Evolutionary conservation across 2,888 invertebrate species (phyloP).

Genomic region (Zhengitettix transpicula): DNA sequence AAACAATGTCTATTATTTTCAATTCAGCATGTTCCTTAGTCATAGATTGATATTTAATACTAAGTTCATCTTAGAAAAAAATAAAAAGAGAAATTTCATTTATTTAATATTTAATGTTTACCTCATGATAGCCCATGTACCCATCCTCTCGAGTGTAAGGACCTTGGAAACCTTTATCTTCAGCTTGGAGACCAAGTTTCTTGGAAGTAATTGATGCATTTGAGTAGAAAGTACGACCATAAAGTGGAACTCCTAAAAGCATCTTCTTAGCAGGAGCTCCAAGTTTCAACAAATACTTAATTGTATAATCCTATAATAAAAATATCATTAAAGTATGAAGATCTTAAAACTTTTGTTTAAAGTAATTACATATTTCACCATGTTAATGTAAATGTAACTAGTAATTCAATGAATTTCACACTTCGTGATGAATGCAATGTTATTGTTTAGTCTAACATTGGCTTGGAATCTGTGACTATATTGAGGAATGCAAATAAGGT

Average conservation of each 20-base stretch:
- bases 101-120: conserved; percentile 19
- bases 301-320: conserved; percentile 25
- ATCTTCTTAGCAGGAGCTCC: conserved; percentile 63
- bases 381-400: not conserved
- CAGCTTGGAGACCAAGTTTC: conserved; percentile 35
- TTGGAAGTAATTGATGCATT: conserved; percentile 18
- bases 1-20: too few species aligned
- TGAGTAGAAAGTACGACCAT: conserved; percentile 58
- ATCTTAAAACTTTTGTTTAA: not conserved
- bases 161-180: conserved; percentile 52
- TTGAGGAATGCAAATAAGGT: too few species aligned
- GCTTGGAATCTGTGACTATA: too few species aligned
- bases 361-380: not conserved
- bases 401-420: not conserved
- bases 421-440: too few species aligned
- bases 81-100: too few species aligned
- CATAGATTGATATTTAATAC: too few species aligned
- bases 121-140: conserved; percentile 80
- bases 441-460: too few species aligned
- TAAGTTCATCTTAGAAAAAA: too few species aligned
- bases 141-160: conserved; percentile 64
- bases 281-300: conserved; percentile 53
- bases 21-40: too few species aligned
- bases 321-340: not conserved
- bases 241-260: conserved; percentile 67